A percentile compares a stretch with the other conserved stretches of the same genome.
These are phyloP conservation scores for Pristionchus mayeri DNA, from an alignment of 2,888 invertebrate species.

Conservation along the genomic window DNA sequence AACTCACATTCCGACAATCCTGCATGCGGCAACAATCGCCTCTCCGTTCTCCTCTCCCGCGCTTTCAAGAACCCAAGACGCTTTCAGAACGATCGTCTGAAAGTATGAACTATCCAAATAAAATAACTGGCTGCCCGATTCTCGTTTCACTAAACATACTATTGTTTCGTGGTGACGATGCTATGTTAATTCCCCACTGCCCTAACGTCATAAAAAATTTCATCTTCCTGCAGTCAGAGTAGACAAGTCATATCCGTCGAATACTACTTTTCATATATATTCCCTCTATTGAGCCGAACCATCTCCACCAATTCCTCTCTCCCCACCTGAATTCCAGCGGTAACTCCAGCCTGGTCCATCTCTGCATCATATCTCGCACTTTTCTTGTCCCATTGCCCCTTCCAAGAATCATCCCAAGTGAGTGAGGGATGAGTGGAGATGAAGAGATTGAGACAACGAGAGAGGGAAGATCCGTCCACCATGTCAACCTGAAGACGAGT, in stretches of 20 bases:
- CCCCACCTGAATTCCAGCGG: not conserved
- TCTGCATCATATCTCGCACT: constrained; percentile 17
- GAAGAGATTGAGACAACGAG: constrained; percentile 18
- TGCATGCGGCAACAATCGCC: not conserved
- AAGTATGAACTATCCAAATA: not conserved
- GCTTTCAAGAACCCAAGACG: not conserved
- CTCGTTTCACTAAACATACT: too few relatives aligned
- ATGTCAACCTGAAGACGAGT: not conserved
- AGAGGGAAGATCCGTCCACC: not conserved
- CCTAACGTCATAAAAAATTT: too few relatives aligned
- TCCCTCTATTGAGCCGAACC: too few relatives aligned
- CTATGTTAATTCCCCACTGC: too few relatives aligned
- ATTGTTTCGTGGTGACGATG: too few relatives aligned
- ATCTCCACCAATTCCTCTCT: not conserved
- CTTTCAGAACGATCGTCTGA: constrained; percentile 9
- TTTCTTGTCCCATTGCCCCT: constrained; percentile 11
- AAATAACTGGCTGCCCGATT: too few relatives aligned
- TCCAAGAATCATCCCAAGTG: constrained; percentile 2
- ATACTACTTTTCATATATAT: too few relatives aligned
- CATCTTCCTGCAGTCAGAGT: too few relatives aligned
- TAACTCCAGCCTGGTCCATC: constrained; percentile 18
- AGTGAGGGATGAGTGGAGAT: not conserved
- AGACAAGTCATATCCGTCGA: too few relatives aligned
- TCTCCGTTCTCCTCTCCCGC: not conserved
- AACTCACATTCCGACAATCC: not conserved